Base-by-base conservation (phyloP, 2,888 invertebrate species). In the Leucoma salicis region DNA sequence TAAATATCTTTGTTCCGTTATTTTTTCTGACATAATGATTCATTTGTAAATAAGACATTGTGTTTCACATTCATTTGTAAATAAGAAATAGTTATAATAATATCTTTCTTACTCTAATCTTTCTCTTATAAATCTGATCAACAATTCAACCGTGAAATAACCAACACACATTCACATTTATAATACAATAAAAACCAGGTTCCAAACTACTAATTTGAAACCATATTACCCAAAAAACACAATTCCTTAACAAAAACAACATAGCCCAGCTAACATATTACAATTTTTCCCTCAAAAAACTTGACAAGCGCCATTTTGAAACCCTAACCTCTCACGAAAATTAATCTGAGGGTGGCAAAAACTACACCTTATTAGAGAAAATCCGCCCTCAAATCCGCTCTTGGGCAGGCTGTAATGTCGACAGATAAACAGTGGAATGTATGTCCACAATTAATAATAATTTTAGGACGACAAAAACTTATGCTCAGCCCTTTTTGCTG, bases 371-470 rank as follows among this genome's bases (percentile, higher is more conserved):
- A 78, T 84, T 84, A 84, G 77, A 69, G 77, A 66, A 70, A 43
- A 31, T 35, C 31, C 32, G 32, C 39, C 44, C 44, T 36, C 25
- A 69, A 67, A 67, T 70, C 66, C 52, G 56, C 78, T 80, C 67
- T 45, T 50, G 57, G 78, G 59, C 66, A 62, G 67, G 65, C 78
- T 72, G 70, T 71, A 64, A 71, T 67, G 64, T 69, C 74, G 70
- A 61, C 60, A 83, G 86, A 86, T 85, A 88, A 87, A 81, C 83
- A 80, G 70, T 67, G 67, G 62, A 74, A 84, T 83, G 74, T 84
- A 83, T 84, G 82, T 70, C 69, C 57, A 56, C 78, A 65, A 87
- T 87, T 88, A 81, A 84, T 88, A 82, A 86, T 87, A 82, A 86
- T 85, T 86, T 84, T 63, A 56, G 73, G 73, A 62, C 45, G 42